These are phyloP conservation scores for Martes martes DNA, from an alignment of 2,113 vertebrate species.

Conservation along the genomic window DNA sequence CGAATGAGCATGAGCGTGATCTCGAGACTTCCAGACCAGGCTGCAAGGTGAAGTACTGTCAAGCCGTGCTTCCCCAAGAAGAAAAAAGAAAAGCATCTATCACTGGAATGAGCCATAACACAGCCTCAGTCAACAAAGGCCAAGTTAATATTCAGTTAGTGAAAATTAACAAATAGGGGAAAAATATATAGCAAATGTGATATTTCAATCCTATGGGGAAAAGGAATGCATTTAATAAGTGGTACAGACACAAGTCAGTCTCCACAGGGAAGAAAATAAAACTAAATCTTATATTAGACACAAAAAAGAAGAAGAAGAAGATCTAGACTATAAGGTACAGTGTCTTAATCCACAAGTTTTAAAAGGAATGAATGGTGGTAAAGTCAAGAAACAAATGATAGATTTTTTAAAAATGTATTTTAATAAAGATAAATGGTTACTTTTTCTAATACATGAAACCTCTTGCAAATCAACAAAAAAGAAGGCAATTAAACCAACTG, in stretches of 20 bases:
- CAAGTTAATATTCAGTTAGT: not conserved
- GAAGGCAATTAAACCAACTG: not conserved
- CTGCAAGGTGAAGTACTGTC: conserved; percentile 89
- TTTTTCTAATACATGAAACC: not conserved
- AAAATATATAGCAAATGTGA: not conserved
- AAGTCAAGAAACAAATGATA: not conserved
- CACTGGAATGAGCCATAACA: not conserved
- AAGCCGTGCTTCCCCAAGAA: conserved; percentile 86
- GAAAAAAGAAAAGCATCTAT: conserved; percentile 56
- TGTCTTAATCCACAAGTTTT: not conserved
- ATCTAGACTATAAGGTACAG: not conserved
- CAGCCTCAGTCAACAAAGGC: not conserved
- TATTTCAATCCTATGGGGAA: not conserved
- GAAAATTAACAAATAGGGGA: not conserved
- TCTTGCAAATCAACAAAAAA: not conserved
- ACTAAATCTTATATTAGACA: not conserved
- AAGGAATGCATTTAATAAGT: not conserved
- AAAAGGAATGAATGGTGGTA: not conserved
- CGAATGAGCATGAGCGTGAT: conserved; percentile 90
- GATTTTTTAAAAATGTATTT: not conserved
- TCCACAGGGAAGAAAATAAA: not conserved
- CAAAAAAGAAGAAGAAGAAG: not conserved
- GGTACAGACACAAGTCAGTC: not conserved
- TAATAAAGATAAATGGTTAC: not conserved
- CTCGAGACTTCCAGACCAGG: conserved; percentile 92